These are phyloP conservation scores for Montifringilla adamsi DNA, from an alignment of 2,113 vertebrate genomes.

Conservation along the genomic window DNA sequence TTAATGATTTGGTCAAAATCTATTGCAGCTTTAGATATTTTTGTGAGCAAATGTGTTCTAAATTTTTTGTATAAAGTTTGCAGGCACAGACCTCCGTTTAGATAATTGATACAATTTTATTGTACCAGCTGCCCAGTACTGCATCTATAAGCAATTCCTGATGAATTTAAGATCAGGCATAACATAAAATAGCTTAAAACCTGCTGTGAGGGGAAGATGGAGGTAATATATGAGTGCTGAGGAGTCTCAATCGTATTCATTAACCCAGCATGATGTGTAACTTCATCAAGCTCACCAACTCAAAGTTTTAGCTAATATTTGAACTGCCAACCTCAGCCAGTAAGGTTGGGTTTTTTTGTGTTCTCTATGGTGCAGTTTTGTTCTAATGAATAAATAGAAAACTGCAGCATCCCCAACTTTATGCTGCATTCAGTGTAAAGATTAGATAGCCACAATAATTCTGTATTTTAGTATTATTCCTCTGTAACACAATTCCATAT, in stretches of 20 bases:
- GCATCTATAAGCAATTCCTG: neutral
- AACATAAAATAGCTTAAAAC: neutral
- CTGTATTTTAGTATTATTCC: neutral
- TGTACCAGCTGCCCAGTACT: neutral
- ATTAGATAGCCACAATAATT: neutral
- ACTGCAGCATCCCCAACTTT: neutral
- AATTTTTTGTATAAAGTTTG: neutral
- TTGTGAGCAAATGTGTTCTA: neutral
- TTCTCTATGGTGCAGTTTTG: neutral
- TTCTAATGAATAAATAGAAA: neutral
- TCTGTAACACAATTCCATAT: accelerated
- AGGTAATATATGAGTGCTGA: neutral
- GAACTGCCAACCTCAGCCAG: neutral
- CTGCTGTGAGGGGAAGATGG: neutral
- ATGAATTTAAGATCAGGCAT: neutral
- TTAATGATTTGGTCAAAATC: neutral
- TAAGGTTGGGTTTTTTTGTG: neutral
- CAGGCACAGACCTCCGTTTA: neutral
- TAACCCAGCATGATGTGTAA: neutral
- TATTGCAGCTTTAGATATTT: neutral
- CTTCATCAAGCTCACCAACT: neutral
- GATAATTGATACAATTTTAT: neutral
- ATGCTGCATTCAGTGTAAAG: neutral
- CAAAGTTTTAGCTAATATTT: neutral
- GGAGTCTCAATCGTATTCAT: neutral